These are phyloP conservation scores for Solenopsis invicta DNA, from an alignment of 1,140 invertebrate species.

Conservation along the genomic window DNA sequence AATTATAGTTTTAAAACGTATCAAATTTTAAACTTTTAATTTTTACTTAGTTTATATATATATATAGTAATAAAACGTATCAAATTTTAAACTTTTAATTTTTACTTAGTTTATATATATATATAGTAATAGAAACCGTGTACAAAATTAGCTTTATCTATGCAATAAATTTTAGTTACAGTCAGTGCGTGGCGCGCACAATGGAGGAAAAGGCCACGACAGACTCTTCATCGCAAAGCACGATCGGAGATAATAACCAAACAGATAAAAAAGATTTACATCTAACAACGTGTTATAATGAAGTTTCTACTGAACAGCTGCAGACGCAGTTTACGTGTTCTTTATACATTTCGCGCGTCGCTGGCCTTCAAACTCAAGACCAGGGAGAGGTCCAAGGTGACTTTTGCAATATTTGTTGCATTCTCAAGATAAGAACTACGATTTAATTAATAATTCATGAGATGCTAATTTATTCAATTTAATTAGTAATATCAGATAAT, in stretches of 20 bases:
- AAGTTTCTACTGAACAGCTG: constrained; percentile 27
- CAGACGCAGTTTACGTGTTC: constrained; percentile 80
- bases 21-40: too few species aligned
- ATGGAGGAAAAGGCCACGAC: constrained; percentile 73
- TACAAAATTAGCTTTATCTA: not conserved
- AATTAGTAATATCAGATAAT: not conserved
- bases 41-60: not conserved
- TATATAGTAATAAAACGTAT: too few species aligned
- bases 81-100: too few species aligned
- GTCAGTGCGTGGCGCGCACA: constrained; percentile 36
- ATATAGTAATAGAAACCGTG: not conserved
- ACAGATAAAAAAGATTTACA: constrained; percentile 19
- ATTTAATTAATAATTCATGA: not conserved
- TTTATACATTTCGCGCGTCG: constrained; percentile 82
- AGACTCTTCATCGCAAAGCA: constrained; percentile 21
- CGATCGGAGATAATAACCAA: constrained; percentile 17
- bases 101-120: not conserved
- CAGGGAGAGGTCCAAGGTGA: constrained; percentile 55
- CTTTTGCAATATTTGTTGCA: not conserved
- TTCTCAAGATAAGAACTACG: not conserved
- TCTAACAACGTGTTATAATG: constrained; percentile 1
- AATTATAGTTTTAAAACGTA: too few species aligned
- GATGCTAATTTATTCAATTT: not conserved
- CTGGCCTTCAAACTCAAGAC: constrained; percentile 71
- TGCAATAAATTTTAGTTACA: constrained; percentile 11